These are phyloP conservation scores for Oithona nana DNA, from an alignment of 2,888 invertebrate genomes.

Conservation along the genomic window DNA sequence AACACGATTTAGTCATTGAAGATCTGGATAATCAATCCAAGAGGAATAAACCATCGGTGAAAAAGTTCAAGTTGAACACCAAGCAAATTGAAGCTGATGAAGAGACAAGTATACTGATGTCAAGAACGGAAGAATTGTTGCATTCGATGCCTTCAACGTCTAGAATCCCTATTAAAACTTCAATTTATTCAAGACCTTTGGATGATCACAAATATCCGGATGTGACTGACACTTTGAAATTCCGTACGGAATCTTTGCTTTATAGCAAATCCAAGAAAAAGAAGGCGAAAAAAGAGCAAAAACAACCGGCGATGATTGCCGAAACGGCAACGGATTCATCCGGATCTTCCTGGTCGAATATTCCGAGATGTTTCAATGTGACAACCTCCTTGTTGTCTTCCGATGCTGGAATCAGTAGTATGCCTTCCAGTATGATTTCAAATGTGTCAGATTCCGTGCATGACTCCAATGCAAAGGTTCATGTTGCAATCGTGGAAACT, in stretches of 20 bases:
- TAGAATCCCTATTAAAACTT: not conserved
- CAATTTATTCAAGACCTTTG: not conserved
- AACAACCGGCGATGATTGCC: not conserved
- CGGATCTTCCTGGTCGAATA: not conserved
- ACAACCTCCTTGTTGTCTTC: not conserved
- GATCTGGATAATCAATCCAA: not conserved
- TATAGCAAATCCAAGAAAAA: not conserved
- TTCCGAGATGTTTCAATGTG: not conserved
- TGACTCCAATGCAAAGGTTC: not conserved
- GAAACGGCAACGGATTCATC: not conserved
- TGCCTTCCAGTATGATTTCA: conserved; percentile 11
- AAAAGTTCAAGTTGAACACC: not conserved
- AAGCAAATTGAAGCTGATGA: not conserved
- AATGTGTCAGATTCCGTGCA: not conserved
- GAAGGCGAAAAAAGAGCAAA: not conserved
- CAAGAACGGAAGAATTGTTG: not conserved
- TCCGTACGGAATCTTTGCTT: not conserved
- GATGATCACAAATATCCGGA: not conserved
- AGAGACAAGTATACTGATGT: not conserved
- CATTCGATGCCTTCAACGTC: not conserved
- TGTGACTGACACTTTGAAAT: not conserved
- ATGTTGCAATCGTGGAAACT: too few relatives aligned
- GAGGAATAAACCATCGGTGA: not conserved
- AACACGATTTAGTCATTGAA: not conserved
- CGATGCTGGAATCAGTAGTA: conserved; percentile 12